Percentiles rank a stretch among this genome's conserved stretches.
Evolutionary conservation across 2,888 invertebrate genomes (phyloP).

Genomic region (Copidosoma aretas): DNA sequence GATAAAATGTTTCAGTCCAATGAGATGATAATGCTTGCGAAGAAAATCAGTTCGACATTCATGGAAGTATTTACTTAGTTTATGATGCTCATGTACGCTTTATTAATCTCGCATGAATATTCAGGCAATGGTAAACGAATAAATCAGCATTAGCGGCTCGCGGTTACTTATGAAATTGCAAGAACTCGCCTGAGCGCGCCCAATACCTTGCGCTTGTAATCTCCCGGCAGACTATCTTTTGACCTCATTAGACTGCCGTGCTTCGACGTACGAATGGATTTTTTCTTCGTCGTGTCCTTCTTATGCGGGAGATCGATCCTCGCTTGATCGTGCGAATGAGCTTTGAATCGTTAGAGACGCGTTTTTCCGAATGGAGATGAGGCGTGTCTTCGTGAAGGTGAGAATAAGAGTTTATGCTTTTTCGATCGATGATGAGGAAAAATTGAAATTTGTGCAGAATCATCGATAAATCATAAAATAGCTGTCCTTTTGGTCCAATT

Average conservation of each 20-base stretch:
- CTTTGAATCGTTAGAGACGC: no score
- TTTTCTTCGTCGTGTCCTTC: no score
- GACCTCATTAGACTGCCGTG: conserved; percentile 36
- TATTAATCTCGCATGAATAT: conserved; percentile 41
- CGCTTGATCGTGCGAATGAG: conserved; percentile 3
- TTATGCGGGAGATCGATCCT: no score
- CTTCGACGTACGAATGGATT: conserved; percentile 31
- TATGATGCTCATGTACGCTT: conserved; percentile 27
- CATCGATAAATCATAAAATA: no score
- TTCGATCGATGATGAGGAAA: no score
- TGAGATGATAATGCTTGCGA: no score
- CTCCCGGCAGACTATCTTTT: conserved; percentile 14
- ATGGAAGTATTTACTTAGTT: conserved; percentile 14
- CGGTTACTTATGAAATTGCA: conserved; percentile 11
- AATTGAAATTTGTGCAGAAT: no score
- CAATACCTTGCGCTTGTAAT: conserved; percentile 17
- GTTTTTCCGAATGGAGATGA: conserved; percentile 6
- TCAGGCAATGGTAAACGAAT: conserved; percentile 36
- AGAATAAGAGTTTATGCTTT: no score
- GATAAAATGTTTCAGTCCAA: not conserved
- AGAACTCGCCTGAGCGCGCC: not conserved
- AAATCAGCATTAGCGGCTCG: conserved; percentile 34
- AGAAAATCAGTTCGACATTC: not conserved
- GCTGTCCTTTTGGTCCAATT: conserved; percentile 39
- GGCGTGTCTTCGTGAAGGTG: conserved; percentile 11